A percentile compares a stretch with the other conserved stretches of the same genome.
Evolutionary conservation across 2,797 vertebrate species (phyloP).

Genomic region (Leptodactylus fallax): DNA sequence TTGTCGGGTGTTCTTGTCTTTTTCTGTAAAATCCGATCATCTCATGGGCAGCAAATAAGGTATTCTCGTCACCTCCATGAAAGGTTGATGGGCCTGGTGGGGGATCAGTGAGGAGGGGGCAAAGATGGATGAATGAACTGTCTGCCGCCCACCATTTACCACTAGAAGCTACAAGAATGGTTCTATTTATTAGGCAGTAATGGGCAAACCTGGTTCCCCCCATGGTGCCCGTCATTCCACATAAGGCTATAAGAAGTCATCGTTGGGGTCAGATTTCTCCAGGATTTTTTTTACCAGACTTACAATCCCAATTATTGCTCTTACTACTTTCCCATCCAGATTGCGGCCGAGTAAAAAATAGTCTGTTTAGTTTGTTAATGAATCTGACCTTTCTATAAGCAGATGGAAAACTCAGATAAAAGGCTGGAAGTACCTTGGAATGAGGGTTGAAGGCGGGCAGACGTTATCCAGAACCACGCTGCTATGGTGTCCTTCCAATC

Average conservation of each 20-base stretch:
- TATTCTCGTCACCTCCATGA: too few relatives aligned
- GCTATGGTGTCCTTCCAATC: not conserved
- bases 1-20: too few relatives aligned
- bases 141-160: too few relatives aligned
- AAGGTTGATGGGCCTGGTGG: too few relatives aligned
- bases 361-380: constrained; percentile 52
- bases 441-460: not conserved
- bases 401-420: not conserved
- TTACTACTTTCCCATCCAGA: not conserved
- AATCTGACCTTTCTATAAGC: constrained; percentile 43
- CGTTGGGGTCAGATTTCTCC: not conserved
- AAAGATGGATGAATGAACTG: too few relatives aligned
- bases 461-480: not conserved
- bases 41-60: too few relatives aligned
- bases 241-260: not conserved
- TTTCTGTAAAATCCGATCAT: too few relatives aligned
- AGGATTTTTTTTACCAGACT: constrained; percentile 35
- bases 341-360: constrained; percentile 28
- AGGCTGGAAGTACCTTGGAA: not conserved
- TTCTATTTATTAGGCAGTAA: too few relatives aligned
- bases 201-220: too few relatives aligned
- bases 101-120: too few relatives aligned
- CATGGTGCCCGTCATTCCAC: too few relatives aligned
- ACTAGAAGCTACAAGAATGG: too few relatives aligned
- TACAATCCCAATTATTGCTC: constrained; percentile 16